Evolutionary conservation across 2,888 invertebrate species (phyloP), one percentile per base, ranked within the genome.

Genomic region (Harmothoe impar): DNA sequence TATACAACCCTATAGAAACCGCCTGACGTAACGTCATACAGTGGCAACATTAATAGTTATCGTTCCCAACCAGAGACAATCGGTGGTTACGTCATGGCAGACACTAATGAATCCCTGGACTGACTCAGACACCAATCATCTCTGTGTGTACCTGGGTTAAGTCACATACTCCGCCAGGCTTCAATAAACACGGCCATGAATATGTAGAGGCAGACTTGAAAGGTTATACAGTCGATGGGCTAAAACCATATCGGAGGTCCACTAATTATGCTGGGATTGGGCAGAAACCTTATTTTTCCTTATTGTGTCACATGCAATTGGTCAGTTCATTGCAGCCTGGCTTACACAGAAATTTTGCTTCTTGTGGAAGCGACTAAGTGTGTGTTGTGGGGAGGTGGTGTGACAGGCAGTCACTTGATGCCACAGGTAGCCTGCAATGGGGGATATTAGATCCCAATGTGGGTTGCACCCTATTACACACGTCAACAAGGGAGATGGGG

Each of bases 141-240:
- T 72, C 72, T 29, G 29, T 72, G 31, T 72, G 31, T 72, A 72
- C 72, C 72, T 72, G 72, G 72, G 62, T 25, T 72, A 72, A 72
- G 72, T 72, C 72, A 29, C n/a, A n/a, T 15, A 15, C 5, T 0
- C 72, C 72, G 72, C 72, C 72, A 72, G 25, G 72, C 5, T 25
- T 72, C 72, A 72, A 72, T 72, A 72, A 72, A 72, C 72, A 72
- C 17, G 72, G n/a, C n/a, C 72, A 84, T 84, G 35, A 84, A 84
- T 84, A 84, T 84, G 84, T 33, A 84, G 84, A 84, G 1, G 1
- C 0, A 15, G 43, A 33, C 84, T 84, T 84, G 51, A 84, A 84
- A 43, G 84, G 84, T 84, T 84, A 84, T 25, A 35, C 43, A 84
- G 33, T 33, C 51, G 1, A 84, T 84, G 84, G 72, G 29, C 15